Percentiles rank a stretch among this genome's conserved stretches.
Conservation (phyloP, 2,113 vertebrate genomes). For the Tetrax tetrax region DNA sequence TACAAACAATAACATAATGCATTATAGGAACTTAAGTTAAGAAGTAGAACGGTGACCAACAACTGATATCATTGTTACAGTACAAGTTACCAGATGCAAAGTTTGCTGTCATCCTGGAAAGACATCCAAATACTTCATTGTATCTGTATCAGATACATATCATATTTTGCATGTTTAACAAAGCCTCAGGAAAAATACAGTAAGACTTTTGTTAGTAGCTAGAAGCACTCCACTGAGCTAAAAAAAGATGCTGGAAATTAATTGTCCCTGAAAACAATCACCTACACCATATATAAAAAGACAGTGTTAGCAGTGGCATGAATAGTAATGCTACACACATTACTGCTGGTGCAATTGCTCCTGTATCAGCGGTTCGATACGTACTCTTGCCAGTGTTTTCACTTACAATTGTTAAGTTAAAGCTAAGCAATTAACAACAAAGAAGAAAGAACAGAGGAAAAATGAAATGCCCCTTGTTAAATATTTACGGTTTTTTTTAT, state of each 20-base stretch:
- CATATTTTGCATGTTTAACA: background rate
- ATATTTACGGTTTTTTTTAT: background rate
- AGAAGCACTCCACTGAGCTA: background rate
- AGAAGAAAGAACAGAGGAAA: background rate
- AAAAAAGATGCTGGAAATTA: background rate
- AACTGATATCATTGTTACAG: background rate
- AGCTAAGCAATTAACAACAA: conserved; percentile 13
- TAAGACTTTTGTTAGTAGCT: background rate
- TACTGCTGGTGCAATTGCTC: background rate
- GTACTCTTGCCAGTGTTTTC: background rate
- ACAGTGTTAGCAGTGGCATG: background rate
- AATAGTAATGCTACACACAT: background rate
- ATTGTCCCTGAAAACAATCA: background rate
- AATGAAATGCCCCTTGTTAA: background rate
- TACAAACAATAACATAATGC: background rate
- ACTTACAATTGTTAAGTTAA: background rate
- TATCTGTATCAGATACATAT: background rate
- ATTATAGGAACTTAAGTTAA: background rate
- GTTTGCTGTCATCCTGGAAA: background rate
- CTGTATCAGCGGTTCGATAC: background rate
- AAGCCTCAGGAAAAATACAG: background rate
- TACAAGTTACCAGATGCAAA: background rate
- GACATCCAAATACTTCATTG: background rate
- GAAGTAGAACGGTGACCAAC: background rate
- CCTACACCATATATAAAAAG: background rate